A percentile compares a stretch with the other conserved stretches of the same genome.
These are phyloP conservation scores for Thecophora atra DNA, from an alignment of 2,888 invertebrate species.

Conservation along the genomic window DNA sequence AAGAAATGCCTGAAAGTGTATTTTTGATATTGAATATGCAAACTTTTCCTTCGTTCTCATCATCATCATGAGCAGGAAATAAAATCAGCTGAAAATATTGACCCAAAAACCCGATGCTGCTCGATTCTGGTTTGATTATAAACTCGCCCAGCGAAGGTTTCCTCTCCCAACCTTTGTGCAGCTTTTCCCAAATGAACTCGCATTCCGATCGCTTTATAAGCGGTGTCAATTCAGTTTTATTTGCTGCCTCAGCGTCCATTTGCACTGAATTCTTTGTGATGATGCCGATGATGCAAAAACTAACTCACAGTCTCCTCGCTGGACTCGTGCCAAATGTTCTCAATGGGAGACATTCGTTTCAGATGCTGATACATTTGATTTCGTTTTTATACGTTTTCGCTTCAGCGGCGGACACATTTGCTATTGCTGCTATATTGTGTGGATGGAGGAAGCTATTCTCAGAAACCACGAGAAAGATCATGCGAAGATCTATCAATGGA, in stretches of 20 bases:
- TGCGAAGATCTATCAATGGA: no score
- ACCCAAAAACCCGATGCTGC: constrained; percentile 57
- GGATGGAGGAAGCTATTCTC: no score
- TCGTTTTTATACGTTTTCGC: no score
- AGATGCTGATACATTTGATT: no score
- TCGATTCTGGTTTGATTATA: constrained; percentile 41
- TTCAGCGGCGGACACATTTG: no score
- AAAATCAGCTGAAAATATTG: constrained; percentile 56
- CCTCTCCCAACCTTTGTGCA: constrained; percentile 18
- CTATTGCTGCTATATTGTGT: no score
- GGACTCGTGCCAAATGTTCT: no score
- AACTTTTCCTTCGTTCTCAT: neutral
- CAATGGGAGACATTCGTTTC: no score
- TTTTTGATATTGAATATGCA: constrained; percentile 18
- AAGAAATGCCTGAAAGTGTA: constrained; percentile 49
- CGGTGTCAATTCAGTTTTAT: constrained; percentile 36
- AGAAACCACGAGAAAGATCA: no score
- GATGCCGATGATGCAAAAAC: no score
- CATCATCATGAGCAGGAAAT: constrained; percentile 17
- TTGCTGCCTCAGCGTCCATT: constrained; percentile 24
- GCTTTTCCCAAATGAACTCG: constrained; percentile 46
- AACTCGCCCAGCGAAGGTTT: constrained; percentile 44
- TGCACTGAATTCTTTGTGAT: no score
- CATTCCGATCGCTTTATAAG: constrained; percentile 51
- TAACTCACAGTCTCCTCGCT: no score